phyloP scores from a whole-genome alignment of 1,140 invertebrate genomes.

The Conus betulinus region DNA sequence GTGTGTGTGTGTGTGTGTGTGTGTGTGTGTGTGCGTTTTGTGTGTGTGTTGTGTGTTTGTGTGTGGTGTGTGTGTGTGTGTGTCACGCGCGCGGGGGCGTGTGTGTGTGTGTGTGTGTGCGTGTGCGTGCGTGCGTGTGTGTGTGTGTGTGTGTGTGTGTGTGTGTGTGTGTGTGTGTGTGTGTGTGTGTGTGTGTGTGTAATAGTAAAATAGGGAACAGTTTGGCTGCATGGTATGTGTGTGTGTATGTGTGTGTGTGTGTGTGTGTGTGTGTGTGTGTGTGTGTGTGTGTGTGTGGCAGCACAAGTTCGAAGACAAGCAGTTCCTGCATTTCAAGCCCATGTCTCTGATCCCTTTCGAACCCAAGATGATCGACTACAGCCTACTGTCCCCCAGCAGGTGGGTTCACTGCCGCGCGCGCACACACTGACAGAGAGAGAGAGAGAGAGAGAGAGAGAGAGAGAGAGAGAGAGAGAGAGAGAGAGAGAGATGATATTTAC shows the following conservation, averaged over 20 bases:
- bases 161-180: not conserved
- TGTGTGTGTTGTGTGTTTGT: not conserved
- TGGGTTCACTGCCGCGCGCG: conserved; percentile 35
- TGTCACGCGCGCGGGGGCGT: no score
- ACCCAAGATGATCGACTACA: conserved; percentile 86
- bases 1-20: not conserved
- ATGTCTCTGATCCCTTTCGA: conserved; percentile 96
- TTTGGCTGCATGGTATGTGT: not conserved
- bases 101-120: not conserved
- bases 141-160: not conserved
- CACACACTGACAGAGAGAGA: no score
- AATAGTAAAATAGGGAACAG: not conserved
- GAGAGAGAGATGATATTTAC: no score
- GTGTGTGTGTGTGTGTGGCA: conserved; percentile 45
- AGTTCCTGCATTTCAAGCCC: conserved; percentile 87
- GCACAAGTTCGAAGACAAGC: conserved; percentile 58
- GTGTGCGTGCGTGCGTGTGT: not conserved
- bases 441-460: no score
- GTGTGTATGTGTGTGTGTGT: not conserved
- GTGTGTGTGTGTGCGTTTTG: not conserved
- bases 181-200: not conserved
- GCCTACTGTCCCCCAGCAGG: conserved; percentile 87
- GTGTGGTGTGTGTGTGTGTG: no score
- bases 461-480: no score
- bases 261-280: not conserved